Percentiles rank a stretch among this genome's conserved stretches.
These are phyloP conservation scores for Microctenopoma steveboyesi DNA, from an alignment of 2,797 vertebrate genomes.

Conservation along the genomic window DNA sequence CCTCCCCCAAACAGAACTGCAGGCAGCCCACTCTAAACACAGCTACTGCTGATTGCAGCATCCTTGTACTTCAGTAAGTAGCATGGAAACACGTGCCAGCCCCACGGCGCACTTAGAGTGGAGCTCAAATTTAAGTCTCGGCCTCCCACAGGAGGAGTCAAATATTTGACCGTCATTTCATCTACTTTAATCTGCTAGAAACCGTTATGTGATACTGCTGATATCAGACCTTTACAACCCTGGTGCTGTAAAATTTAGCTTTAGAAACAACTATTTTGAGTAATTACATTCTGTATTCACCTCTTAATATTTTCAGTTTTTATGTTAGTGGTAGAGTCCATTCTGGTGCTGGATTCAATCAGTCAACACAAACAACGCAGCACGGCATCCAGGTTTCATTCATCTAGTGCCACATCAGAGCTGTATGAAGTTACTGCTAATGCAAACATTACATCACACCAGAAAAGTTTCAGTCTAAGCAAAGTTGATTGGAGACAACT, in stretches of 20 bases:
- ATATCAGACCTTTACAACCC: not conserved
- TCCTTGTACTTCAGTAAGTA: slow-evolving; percentile 12
- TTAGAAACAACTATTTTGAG: not conserved
- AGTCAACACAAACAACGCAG: not conserved
- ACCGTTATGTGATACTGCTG: not conserved
- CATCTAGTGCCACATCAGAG: too few species aligned
- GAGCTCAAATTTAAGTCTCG: slow-evolving; percentile 2
- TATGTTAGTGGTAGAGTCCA: not conserved
- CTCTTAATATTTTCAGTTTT: not conserved
- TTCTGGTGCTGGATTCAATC: not conserved
- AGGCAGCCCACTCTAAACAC: slow-evolving; percentile 22
- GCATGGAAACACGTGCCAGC: slow-evolving; percentile 1
- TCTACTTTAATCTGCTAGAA: not conserved
- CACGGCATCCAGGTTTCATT: not conserved
- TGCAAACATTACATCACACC: too few species aligned
- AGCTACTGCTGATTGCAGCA: slow-evolving; percentile 40
- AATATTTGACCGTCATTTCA: not conserved
- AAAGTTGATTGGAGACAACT: too few species aligned
- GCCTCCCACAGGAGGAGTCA: not conserved
- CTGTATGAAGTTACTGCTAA: too few species aligned
- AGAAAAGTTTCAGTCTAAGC: too few species aligned
- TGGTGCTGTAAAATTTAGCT: not conserved
- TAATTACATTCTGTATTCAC: not conserved
- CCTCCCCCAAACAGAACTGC: slow-evolving; percentile 13
- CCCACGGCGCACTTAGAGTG: slow-evolving; percentile 9